A percentile compares a stretch with the other conserved stretches of the same genome.
Evolutionary conservation across 2,113 vertebrate genomes (phyloP).

Genomic region (Hydropotes inermis): DNA sequence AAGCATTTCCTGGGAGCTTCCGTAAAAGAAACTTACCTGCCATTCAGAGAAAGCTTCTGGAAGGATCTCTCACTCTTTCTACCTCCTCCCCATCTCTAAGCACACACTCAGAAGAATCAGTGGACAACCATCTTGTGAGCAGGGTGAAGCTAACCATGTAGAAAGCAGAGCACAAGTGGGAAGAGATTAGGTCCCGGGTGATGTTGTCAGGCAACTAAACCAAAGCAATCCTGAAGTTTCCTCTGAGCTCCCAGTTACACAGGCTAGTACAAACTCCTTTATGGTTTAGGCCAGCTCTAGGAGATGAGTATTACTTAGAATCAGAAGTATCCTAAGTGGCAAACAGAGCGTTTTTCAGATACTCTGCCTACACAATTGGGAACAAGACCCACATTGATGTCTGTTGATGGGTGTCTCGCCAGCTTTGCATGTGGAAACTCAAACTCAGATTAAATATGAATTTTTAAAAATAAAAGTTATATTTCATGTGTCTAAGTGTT

Average conservation of each 20-base stretch:
- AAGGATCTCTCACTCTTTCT: not conserved
- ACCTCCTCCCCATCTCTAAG: not conserved
- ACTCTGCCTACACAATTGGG: not conserved
- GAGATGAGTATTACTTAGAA: not conserved
- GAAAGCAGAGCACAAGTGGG: not conserved
- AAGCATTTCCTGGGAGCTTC: not conserved
- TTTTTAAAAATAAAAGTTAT: not conserved
- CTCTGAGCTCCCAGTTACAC: not conserved
- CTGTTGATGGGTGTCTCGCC: not conserved
- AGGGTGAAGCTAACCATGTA: not conserved
- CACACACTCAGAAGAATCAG: not conserved
- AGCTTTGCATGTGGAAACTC: not conserved
- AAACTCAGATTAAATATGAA: slow-evolving; percentile 24
- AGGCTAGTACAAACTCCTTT: not conserved
- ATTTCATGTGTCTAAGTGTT: not conserved
- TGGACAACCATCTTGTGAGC: not conserved
- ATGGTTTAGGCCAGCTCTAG: not conserved
- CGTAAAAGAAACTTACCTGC: not conserved
- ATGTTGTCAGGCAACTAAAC: not conserved
- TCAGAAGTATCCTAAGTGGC: not conserved
- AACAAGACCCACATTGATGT: not conserved
- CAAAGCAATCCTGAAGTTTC: not conserved
- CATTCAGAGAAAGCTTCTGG: slow-evolving; percentile 1
- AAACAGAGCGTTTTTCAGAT: not conserved
- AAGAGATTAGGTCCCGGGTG: not conserved